A percentile compares a stretch with the other conserved stretches of the same genome.
phyloP scores from a whole-genome alignment of 2,797 vertebrate species.

The Caiman crocodilus region DNA sequence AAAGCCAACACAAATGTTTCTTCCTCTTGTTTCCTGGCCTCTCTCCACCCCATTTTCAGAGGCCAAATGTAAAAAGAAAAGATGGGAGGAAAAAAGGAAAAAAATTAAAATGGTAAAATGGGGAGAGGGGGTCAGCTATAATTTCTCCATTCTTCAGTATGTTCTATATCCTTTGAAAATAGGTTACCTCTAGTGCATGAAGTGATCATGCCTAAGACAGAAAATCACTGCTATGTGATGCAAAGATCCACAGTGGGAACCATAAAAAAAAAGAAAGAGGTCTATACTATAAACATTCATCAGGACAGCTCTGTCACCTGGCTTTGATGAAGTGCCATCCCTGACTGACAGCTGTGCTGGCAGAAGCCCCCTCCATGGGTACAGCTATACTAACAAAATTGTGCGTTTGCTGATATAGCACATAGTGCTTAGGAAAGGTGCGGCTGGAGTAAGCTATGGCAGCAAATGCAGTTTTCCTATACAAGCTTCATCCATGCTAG shows the following conservation, averaged over 20 bases:
- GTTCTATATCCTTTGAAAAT: background rate
- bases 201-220: background rate
- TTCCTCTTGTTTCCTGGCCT: background rate
- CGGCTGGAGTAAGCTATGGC: background rate
- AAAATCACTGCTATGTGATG: background rate
- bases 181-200: background rate
- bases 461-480: accelerated
- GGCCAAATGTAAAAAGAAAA: background rate
- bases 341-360: background rate
- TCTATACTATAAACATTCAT: background rate
- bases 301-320: background rate
- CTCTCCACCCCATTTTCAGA: background rate
- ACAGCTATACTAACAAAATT: background rate
- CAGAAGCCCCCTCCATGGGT: conserved; percentile 2
- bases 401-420: background rate
- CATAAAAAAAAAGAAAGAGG: background rate
- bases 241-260: background rate
- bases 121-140: background rate
- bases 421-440: background rate
- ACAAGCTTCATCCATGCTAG: accelerated
- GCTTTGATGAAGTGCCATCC: background rate
- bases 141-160: background rate
- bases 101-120: accelerated
- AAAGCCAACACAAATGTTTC: background rate
- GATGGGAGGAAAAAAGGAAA: background rate